Percentiles rank a stretch among this genome's conserved stretches.
phyloP scores from a whole-genome alignment of 2,888 invertebrate species.

The Tanypteryx hageni region DNA sequence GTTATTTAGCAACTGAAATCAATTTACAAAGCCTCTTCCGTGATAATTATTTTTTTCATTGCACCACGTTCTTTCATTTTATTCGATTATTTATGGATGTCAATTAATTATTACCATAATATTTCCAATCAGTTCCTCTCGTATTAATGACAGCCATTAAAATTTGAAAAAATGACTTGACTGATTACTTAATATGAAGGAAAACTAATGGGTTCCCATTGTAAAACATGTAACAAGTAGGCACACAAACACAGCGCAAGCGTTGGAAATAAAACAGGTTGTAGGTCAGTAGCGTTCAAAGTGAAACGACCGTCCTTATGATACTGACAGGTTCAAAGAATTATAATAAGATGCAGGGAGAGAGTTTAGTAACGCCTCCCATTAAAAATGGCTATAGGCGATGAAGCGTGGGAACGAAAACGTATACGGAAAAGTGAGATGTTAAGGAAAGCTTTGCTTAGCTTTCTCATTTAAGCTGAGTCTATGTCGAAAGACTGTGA shows the following conservation, averaged over 20 bases:
- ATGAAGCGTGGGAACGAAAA: constrained; percentile 44
- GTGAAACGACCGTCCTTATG: background rate
- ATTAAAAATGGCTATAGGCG: background rate
- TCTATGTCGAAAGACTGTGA: background rate
- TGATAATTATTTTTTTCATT: too few relatives aligned
- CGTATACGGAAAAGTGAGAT: background rate
- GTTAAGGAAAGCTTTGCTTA: background rate
- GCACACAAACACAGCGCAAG: background rate
- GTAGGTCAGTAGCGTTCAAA: background rate
- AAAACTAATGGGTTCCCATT: background rate
- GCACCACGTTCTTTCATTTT: too few relatives aligned
- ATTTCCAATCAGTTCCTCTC: background rate
- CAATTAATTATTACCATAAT: background rate
- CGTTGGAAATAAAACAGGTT: background rate
- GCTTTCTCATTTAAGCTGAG: background rate
- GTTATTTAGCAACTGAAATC: too few relatives aligned
- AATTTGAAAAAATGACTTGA: background rate
- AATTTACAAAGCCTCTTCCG: too few relatives aligned
- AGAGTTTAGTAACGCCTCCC: constrained; percentile 5
- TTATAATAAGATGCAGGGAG: constrained; percentile 43
- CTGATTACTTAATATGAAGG: background rate
- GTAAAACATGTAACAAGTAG: too few relatives aligned
- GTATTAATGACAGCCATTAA: background rate
- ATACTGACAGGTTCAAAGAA: background rate
- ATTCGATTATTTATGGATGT: too few relatives aligned